phyloP scores from a whole-genome alignment of 1,140 invertebrate species.

The Propsilocerus akamusi region DNA sequence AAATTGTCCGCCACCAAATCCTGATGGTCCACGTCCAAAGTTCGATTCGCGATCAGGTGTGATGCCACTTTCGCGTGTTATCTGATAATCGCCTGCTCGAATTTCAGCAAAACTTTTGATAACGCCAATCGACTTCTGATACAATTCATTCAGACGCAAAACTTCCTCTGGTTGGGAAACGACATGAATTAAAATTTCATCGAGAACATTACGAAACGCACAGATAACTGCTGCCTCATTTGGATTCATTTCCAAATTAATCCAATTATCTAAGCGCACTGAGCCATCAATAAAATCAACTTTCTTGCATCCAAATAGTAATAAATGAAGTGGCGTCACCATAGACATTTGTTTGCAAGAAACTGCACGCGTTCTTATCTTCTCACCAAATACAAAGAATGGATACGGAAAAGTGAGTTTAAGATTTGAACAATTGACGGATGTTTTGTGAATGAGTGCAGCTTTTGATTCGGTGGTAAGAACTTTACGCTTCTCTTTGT shows the following conservation, averaged over 20 bases:
- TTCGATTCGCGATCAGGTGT: conserved; percentile 14
- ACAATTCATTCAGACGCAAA: conserved; percentile 29
- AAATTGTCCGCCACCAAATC: conserved; percentile 6
- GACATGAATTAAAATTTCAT: conserved; percentile 60
- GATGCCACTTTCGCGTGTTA: conserved; percentile 29
- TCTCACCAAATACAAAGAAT: conserved; percentile 96
- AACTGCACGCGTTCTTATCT: conserved; percentile 90
- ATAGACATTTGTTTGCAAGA: conserved; percentile 95
- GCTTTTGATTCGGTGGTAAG: conserved; percentile 87
- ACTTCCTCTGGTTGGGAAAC: conserved; percentile 58
- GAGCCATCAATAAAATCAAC: conserved; percentile 55
- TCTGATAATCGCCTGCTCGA: conserved; percentile 47
- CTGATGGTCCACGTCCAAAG: conserved; percentile 7
- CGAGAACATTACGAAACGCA: conserved; percentile 70
- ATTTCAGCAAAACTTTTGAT: conserved; percentile 49
- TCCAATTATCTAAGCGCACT: conserved; percentile 76
- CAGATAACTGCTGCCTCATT: conserved; percentile 59
- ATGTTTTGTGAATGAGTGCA: conserved; percentile 90
- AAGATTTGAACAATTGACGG: conserved; percentile 81
- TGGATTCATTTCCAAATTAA: conserved; percentile 75
- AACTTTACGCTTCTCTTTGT: conserved; percentile 91
- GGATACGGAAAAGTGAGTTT: conserved; percentile 79
- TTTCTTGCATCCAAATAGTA: conserved; percentile 82
- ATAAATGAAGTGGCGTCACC: conserved; percentile 82
- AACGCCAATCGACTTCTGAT: conserved; percentile 37